Conservation (phyloP, 2,797 vertebrate genomes). For the Oreonectes daqikongensis region DNA sequence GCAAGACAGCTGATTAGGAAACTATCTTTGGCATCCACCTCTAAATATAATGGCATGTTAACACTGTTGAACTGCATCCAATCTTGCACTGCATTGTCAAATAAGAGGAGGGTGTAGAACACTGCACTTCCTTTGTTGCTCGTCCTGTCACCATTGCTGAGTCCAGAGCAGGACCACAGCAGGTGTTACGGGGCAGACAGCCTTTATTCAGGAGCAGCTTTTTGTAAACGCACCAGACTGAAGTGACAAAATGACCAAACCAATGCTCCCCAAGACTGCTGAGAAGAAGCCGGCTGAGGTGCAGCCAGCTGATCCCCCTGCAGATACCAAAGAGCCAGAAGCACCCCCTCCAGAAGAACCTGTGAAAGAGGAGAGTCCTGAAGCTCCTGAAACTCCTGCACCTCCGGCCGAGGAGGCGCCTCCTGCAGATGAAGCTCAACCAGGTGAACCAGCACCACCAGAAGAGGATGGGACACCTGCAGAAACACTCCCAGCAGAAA, state of each 20-base stretch:
- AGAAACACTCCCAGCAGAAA: conserved; percentile 37
- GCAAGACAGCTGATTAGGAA: conserved; percentile 74
- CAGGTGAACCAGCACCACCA: conserved; percentile 50
- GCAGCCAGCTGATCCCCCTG: conserved; percentile 35
- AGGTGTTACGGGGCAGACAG: conserved; percentile 40
- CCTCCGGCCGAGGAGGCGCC: not conserved
- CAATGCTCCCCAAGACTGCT: conserved; percentile 68
- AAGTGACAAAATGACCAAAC: conserved; percentile 70
- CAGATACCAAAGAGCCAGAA: conserved; percentile 43
- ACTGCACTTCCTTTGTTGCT: conserved; percentile 54
- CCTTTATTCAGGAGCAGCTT: conserved; percentile 32
- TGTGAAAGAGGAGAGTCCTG: not conserved
- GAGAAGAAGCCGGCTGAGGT: conserved; percentile 68
- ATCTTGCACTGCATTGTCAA: conserved; percentile 28
- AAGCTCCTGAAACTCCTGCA: not conserved
- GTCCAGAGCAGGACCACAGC: conserved; percentile 38
- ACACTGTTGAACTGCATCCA: conserved; percentile 41
- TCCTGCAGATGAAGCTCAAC: conserved; percentile 30
- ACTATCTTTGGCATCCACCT: conserved; percentile 71
- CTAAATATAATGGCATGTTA: conserved; percentile 76
- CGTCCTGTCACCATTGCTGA: conserved; percentile 47
- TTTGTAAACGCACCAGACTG: conserved; percentile 1
- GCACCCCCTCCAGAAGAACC: conserved; percentile 35
- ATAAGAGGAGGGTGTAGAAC: conserved; percentile 49
- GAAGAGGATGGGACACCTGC: conserved; percentile 43